These are phyloP conservation scores for Odontamblyopus rebecca DNA, from an alignment of 2,797 vertebrate species.

Conservation along the genomic window DNA sequence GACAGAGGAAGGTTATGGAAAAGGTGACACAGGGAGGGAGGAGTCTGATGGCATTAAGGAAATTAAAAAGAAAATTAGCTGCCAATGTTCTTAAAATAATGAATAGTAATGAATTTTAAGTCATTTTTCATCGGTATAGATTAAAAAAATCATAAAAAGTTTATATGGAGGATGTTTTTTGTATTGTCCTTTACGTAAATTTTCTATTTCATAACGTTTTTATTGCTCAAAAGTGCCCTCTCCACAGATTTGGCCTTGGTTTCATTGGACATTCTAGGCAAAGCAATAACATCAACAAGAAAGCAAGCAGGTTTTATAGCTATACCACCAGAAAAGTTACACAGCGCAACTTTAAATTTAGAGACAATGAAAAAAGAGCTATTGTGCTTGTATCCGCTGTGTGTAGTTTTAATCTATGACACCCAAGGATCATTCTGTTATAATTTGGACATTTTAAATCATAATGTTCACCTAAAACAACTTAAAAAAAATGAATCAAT, in stretches of 20 bases:
- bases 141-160: too few relatives aligned
- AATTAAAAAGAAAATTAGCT: not conserved
- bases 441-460: too few relatives aligned
- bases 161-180: too few relatives aligned
- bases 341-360: not conserved
- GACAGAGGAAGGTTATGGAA: conserved; percentile 17
- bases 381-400: too few relatives aligned
- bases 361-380: not conserved
- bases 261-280: not conserved
- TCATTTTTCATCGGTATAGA: too few relatives aligned
- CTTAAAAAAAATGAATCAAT: too few relatives aligned
- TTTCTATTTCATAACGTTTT: not conserved
- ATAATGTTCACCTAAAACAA: too few relatives aligned
- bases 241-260: too few relatives aligned
- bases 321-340: too few relatives aligned
- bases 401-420: too few relatives aligned
- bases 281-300: not conserved
- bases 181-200: not conserved
- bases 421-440: too few relatives aligned
- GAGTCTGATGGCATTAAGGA: not conserved
- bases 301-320: not conserved
- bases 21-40: not conserved
- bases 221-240: not conserved
- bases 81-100: not conserved
- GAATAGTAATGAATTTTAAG: too few relatives aligned